Conservation (phyloP, 2,797 vertebrate genomes). For the Cyprinella venusta region DNA sequence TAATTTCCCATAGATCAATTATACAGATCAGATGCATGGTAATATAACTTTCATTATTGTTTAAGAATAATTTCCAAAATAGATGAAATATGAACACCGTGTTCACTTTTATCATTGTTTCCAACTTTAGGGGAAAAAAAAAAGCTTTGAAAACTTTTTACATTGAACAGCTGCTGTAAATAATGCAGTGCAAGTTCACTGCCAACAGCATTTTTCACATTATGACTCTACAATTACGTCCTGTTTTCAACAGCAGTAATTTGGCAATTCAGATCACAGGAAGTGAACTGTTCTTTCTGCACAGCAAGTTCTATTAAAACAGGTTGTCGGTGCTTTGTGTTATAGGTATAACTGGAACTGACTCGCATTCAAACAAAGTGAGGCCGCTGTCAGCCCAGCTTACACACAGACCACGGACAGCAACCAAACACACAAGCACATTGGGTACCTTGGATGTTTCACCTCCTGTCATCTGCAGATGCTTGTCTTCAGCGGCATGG, state of each 20-base stretch:
- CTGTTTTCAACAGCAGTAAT: conserved; percentile 5
- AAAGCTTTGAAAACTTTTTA: not conserved
- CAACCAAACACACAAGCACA: not conserved
- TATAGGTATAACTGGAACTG: not conserved
- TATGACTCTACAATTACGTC: not conserved
- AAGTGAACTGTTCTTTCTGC: not conserved
- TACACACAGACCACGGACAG: conserved; percentile 19
- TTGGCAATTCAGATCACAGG: not conserved
- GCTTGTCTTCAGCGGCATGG: not conserved
- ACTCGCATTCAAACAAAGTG: not conserved
- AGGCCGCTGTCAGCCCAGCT: not conserved
- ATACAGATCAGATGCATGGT: too few species aligned
- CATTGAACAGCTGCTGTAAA: not conserved
- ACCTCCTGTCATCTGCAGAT: not conserved
- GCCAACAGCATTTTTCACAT: not conserved
- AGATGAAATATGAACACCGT: not conserved
- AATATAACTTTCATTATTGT: not conserved
- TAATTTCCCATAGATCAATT: too few species aligned
- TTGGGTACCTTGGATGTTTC: not conserved
- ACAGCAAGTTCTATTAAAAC: not conserved
- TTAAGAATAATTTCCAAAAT: too few species aligned
- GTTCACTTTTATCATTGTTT: not conserved
- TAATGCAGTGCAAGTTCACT: not conserved
- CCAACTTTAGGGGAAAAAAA: not conserved
- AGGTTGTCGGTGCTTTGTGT: not conserved